Base-by-base conservation (phyloP, 2,113 vertebrate genomes). In the Edolisoma coerulescens region DNA sequence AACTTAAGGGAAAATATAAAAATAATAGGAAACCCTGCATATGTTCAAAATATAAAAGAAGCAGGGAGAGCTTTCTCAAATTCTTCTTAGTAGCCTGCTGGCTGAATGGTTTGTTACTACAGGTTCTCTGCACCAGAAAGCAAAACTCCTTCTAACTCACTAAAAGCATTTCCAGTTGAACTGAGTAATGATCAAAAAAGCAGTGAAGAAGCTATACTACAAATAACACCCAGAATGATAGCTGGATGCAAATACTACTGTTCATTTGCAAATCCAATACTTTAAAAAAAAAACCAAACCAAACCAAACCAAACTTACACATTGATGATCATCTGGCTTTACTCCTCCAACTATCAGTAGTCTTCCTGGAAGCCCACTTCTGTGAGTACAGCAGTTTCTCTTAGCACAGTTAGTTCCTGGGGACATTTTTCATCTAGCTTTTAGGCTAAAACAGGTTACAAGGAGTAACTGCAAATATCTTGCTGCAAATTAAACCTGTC, bases 1-100 rank as follows among this genome's bases (percentile, higher is more conserved):
- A 86, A 53, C 44, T 41, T 35, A 68, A 65, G 10, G 7, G 42
- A 81, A 91, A 84, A 54, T 16, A 68, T 4, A 53, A 77, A 85
- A 76, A 49, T 20, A 18, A 35, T 11, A n/a, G 24, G 23, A 13
- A 81, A 42, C 4, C 0, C 0, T 5, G 10, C 21, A 50, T 45
- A 35, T 68, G 50, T 73, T 89, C 73, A 76, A 84, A 87, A 73
- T 15, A 75, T 20, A 47, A 56, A 54, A 54, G 57, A 47, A 54
- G 35, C 13, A 32, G 47, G 54, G 20, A 77, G 11, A 78, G 23
- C 8, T 49, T 54, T 74, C 47, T 63, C 57, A 35, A 50, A 26
- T 27, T 86, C 22, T 37, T 69, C 53, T 57, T 41, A 61, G 42
- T 19, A 87, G 54, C 28, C 32, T 61, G 33, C 16, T 4, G 3